Evolutionary conservation across 2,113 vertebrate species (phyloP).

Genomic region (Seriola aureovittata): DNA sequence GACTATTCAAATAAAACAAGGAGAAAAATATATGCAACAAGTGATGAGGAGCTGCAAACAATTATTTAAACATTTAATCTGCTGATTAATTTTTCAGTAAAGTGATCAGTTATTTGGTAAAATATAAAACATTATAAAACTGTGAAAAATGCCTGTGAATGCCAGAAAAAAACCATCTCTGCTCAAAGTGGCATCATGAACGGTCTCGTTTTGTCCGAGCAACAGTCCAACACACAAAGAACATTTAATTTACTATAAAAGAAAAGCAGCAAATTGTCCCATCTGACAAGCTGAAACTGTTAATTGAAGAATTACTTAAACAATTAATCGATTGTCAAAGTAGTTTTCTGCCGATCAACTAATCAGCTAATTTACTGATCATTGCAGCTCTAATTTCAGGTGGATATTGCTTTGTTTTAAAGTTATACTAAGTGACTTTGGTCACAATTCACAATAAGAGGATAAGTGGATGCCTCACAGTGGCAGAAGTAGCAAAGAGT

Average conservation of each 20-base stretch:
- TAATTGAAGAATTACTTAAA: background rate
- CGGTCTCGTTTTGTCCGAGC: background rate
- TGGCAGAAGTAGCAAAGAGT: background rate
- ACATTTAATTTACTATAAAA: background rate
- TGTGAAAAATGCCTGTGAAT: background rate
- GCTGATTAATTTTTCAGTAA: background rate
- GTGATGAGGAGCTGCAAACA: background rate
- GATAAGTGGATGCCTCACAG: background rate
- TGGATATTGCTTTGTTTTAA: background rate
- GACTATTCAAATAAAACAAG: background rate
- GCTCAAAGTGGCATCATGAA: background rate
- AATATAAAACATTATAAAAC: background rate
- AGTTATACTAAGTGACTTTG: background rate
- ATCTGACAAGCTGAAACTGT: background rate
- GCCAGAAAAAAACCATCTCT: too few species aligned
- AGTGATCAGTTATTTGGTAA: background rate
- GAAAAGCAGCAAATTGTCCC: background rate
- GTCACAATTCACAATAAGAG: background rate
- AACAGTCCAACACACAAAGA: background rate
- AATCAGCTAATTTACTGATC: background rate
- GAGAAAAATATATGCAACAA: background rate
- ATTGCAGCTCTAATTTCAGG: background rate
- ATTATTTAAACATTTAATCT: background rate
- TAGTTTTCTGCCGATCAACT: background rate
- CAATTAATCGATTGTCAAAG: background rate